phyloP scores from a whole-genome alignment of 2,888 invertebrate species.

The Epirrita christyi region DNA sequence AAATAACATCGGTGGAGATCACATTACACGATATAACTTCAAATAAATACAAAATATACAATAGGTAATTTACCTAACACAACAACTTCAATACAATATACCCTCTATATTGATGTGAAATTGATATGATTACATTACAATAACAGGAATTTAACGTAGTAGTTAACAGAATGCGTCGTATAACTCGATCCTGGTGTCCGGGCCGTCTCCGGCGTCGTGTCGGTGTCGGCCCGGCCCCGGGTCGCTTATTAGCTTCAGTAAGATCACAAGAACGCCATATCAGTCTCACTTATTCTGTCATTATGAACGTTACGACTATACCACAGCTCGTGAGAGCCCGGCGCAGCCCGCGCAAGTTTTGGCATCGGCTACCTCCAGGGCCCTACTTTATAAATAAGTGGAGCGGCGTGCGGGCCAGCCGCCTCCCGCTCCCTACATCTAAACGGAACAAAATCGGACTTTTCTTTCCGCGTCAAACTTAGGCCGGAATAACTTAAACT shows the following conservation, averaged over 20 bases:
- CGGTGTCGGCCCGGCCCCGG: conserved; percentile 34
- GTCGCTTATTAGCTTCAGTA: conserved; percentile 53
- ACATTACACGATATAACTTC: conserved; percentile 81
- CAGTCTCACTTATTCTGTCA: conserved; percentile 84
- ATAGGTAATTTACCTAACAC: conserved; percentile 74
- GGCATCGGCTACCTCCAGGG: conserved; percentile 11
- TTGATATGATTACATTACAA: conserved; percentile 72
- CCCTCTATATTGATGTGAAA: conserved; percentile 79
- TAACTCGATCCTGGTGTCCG: conserved; percentile 46
- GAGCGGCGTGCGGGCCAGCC: conserved; percentile 31
- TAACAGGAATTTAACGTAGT: conserved; percentile 72
- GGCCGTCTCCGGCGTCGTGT: no score
- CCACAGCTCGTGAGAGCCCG: conserved; percentile 64
- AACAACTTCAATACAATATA: conserved; percentile 82
- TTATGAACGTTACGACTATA: conserved; percentile 76
- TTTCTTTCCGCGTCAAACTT: conserved; percentile 33
- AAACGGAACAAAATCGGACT: conserved; percentile 28
- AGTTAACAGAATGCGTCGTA: conserved; percentile 74
- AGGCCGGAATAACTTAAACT: conserved; percentile 69
- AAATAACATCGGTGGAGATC: conserved; percentile 85
- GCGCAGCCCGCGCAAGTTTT: conserved; percentile 49
- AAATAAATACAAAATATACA: conserved; percentile 84
- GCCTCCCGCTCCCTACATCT: conserved; percentile 26
- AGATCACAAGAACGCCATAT: conserved; percentile 78
- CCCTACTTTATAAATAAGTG: conserved; percentile 22